Evolutionary conservation across 2,888 invertebrate genomes (phyloP), one percentile per base, ranked within the genome.

Genomic region (Graphium colonna): DNA sequence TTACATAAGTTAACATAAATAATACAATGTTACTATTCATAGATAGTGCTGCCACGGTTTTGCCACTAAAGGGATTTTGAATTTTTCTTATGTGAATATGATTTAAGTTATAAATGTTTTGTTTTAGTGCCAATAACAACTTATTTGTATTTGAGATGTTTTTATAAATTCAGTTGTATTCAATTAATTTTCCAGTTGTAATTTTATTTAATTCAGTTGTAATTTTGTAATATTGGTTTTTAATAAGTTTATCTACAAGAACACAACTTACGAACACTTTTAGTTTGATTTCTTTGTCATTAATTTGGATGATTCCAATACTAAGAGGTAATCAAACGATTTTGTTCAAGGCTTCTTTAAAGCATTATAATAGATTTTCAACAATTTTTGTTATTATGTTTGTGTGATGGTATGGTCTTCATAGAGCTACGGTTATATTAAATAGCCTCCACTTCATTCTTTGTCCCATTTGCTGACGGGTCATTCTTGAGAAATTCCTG

Each of bases 381-480:
- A n/a, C n/a, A n/a, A n/a, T n/a, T n/a, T n/a, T n/a, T n/a, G n/a
- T n/a, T n/a, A n/a, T n/a, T n/a, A n/a, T n/a, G 33, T 10, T 33
- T 33, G n/a, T 4, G 5, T 12, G 36, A 36, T 13, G 36, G 12
- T 46, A 39, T 42, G 43, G 47, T 47, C 56, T 56, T 51, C 42
- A 48, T 56, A 49, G 39, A 36, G 3, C n/a, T 12, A 36, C 1
- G 12, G 7, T n/a, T 3, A 12, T 12, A 59, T 64, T 80, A 81
- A 64, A 83, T 75, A 70, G 77, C 75, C 69, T 83, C 83, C 39
- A 78, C 76, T 73, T 84, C 77, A 52, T 77, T 78, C 56, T 82
- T 80, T 26, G 78, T 63, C 50, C 73, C 66, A 13, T 69, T 60
- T 3, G 62, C 59, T 13, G 43, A 26, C 15, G 71, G 60, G 50